phyloP scores from a whole-genome alignment of 2,113 vertebrate genomes.

The Dasyornis broadbenti region DNA sequence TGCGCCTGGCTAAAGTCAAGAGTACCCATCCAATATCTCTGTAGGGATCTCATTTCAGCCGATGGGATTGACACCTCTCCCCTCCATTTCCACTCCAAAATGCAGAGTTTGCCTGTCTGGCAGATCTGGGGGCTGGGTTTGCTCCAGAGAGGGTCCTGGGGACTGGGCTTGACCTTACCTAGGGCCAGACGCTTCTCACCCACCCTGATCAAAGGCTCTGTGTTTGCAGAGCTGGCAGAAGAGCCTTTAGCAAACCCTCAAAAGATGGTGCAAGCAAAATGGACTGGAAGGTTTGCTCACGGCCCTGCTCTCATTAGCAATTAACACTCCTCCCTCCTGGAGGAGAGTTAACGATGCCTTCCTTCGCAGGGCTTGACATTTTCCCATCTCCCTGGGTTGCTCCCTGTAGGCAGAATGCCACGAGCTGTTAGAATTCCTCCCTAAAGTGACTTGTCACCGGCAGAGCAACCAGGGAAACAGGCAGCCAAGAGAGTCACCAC shows the following conservation, averaged over 20 bases:
- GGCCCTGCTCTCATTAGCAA: background rate
- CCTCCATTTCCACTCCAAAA: background rate
- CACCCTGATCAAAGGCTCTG: background rate
- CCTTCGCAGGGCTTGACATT: background rate
- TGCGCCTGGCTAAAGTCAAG: background rate
- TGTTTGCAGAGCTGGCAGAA: background rate
- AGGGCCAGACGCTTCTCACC: background rate
- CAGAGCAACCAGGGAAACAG: background rate
- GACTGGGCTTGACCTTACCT: background rate
- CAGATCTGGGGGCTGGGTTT: background rate
- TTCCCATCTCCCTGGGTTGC: background rate
- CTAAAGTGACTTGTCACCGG: background rate
- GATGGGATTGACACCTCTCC: rapidly evolving
- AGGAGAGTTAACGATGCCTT: background rate
- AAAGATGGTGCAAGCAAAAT: background rate
- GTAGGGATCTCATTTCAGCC: background rate
- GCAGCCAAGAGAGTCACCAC: background rate
- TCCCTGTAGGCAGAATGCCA: background rate
- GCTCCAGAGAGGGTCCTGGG: too few relatives aligned
- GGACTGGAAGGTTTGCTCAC: background rate
- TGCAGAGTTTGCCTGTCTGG: background rate
- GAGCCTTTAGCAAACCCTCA: background rate
- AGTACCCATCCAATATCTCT: background rate
- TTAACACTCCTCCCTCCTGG: background rate
- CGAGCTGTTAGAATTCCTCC: background rate